A percentile compares a stretch with the other conserved stretches of the same genome.
Evolutionary conservation across 2,888 invertebrate species (phyloP).

Genomic region (Drosophila meridiana): DNA sequence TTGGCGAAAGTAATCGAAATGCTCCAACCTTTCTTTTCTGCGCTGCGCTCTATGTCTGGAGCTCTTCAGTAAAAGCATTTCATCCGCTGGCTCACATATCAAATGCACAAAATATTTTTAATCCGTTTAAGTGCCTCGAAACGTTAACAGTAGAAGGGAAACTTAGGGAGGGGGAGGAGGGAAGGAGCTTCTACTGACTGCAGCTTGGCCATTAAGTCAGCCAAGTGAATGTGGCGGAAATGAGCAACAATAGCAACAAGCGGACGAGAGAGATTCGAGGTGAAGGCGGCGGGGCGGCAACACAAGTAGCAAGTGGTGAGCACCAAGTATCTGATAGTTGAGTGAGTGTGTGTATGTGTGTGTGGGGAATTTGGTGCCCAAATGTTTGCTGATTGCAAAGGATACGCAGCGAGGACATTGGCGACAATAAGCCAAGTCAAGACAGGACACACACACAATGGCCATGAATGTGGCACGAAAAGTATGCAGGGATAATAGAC

Average conservation of each 20-base stretch:
- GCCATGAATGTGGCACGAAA: slow-evolving; percentile 44
- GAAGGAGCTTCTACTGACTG: slow-evolving; percentile 28
- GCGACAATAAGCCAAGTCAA: slow-evolving; percentile 75
- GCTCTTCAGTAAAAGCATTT: slow-evolving; percentile 55
- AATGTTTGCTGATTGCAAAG: slow-evolving; percentile 82
- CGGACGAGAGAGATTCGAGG: slow-evolving; percentile 41
- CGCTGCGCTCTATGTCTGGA: slow-evolving; percentile 4
- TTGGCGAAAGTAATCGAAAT: slow-evolving; percentile 52
- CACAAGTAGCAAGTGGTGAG: slow-evolving; percentile 15
- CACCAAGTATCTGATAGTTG: slow-evolving; percentile 70
- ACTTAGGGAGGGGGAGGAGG: too few species aligned
- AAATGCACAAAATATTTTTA: slow-evolving; percentile 81
- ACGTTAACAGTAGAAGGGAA: slow-evolving; percentile 8
- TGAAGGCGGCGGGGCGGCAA: background rate
- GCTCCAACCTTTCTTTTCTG: slow-evolving; percentile 10
- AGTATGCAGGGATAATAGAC: slow-evolving; percentile 77
- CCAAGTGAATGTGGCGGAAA: slow-evolving; percentile 79
- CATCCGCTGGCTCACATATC: slow-evolving; percentile 66
- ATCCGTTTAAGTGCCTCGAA: slow-evolving; percentile 79
- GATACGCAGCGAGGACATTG: slow-evolving; percentile 69
- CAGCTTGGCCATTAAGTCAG: slow-evolving; percentile 76
- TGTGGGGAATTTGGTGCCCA: slow-evolving; percentile 73
- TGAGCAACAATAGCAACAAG: slow-evolving; percentile 78
- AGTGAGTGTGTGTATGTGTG: slow-evolving; percentile 44
- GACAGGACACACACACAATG: slow-evolving; percentile 34